Evolutionary conservation across 2,888 invertebrate genomes (phyloP), one percentile per base, ranked within the genome.

Genomic region (Pseudococcus longispinus): DNA sequence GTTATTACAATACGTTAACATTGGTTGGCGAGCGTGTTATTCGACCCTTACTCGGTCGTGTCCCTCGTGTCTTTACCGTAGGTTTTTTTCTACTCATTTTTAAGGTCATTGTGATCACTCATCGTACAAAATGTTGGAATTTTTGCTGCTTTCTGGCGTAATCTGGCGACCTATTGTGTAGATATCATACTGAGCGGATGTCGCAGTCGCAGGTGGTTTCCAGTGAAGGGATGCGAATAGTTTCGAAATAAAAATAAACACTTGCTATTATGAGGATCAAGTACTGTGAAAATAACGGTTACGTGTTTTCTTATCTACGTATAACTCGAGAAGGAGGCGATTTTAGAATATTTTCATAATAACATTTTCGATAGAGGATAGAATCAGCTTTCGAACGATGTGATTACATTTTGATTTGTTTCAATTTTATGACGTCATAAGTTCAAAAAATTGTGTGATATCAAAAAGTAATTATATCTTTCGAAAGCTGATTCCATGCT

Each of bases 1-100:
- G 70, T 70, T 70, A 70, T 80, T 80, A 80, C 77, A 42, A 80
- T 80, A 80, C 77, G 77, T 80, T 42, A 37, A 29, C 77, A 42
- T 80, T 70, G 42, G 37, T 4, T 20, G 77, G 37, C 42, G 42
- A 37, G 77, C 77, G 77, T 74, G 32, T 42, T 70, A 70, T 32
- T 29, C 70, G 70, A 70, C 70, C 70, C 70, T 70, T 29, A 18
- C 15, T 70, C 26, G 18, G 18, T 70, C 70, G 37, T 37, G 77
- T 37, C 37, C 37, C 26, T n/a, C 70, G 74, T 37, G 37, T 74
- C 15, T 74, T 37, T 80, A 42, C 77, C 37, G 29, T 80, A 42
- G 77, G 32, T 74, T 74, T 74, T 80, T 80, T 20, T 26, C 74
- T n/a, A 8, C 11, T n/a, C 23, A 23, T 74, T 74, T 37, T 42